Percentiles rank a stretch among this genome's conserved stretches.
Evolutionary conservation across 2,888 invertebrate genomes (phyloP).

Genomic region (Matsumyia berberina): DNA sequence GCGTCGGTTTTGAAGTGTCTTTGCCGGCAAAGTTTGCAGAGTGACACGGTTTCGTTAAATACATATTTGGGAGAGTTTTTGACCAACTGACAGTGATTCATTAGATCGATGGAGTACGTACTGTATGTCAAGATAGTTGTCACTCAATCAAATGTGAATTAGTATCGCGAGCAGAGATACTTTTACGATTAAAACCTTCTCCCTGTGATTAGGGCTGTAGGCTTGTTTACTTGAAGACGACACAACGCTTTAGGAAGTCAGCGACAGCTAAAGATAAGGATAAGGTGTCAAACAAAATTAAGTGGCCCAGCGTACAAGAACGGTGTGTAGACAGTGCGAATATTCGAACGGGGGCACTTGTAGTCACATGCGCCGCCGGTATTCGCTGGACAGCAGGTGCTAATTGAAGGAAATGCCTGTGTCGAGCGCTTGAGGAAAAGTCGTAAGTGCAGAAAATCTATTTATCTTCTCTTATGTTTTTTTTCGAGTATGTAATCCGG

Average conservation of each 20-base stretch:
- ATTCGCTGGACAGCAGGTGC: slow-evolving; percentile 10
- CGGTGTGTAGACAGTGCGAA: slow-evolving; percentile 3
- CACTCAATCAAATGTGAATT: slow-evolving; percentile 45
- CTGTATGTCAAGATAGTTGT: slow-evolving; percentile 48
- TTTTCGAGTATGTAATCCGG: slow-evolving; percentile 42
- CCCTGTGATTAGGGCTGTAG: slow-evolving; percentile 40
- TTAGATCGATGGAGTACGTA: slow-evolving; percentile 42
- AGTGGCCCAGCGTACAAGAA: slow-evolving; percentile 21
- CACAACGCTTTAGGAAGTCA: slow-evolving; percentile 28
- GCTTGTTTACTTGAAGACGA: slow-evolving; percentile 25
- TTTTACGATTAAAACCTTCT: slow-evolving; percentile 19
- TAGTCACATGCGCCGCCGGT: slow-evolving; percentile 4
- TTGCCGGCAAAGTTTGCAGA: no score
- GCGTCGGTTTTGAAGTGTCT: slow-evolving; percentile 34
- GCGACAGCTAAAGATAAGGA: slow-evolving; percentile 48
- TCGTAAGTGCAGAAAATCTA: slow-evolving; percentile 61
- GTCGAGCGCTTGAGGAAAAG: slow-evolving; percentile 19
- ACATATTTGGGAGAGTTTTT: neutral
- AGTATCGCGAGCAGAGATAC: slow-evolving; percentile 20
- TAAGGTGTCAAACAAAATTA: slow-evolving; percentile 54
- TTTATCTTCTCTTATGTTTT: slow-evolving; percentile 27
- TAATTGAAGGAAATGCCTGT: slow-evolving; percentile 50
- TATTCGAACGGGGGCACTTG: slow-evolving; percentile 11
- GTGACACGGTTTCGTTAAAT: no score
- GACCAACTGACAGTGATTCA: slow-evolving; percentile 39